phyloP scores from a whole-genome alignment of 2,113 vertebrate species.

The Pyxicephalus adspersus region DNA sequence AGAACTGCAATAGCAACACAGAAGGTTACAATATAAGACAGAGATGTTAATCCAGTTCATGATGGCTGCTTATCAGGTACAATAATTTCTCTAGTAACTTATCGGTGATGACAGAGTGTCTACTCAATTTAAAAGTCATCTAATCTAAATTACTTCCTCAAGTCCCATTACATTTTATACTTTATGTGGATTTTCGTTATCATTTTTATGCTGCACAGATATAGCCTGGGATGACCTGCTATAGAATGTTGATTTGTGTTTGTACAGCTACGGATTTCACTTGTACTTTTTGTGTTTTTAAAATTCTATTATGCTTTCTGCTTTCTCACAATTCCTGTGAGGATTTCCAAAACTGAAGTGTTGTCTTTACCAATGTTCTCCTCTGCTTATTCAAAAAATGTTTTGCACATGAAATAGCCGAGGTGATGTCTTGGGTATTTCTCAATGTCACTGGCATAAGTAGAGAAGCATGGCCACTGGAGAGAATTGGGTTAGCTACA shows the following conservation, averaged over 20 bases:
- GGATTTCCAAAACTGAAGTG: background rate
- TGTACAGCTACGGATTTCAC: background rate
- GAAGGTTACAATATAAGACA: constrained; percentile 9
- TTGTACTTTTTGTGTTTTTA: constrained; percentile 20
- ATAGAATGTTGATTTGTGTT: constrained; percentile 20
- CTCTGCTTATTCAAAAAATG: background rate
- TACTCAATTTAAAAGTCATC: constrained; percentile 35
- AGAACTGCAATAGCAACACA: background rate
- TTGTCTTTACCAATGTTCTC: constrained; percentile 7
- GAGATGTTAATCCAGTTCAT: constrained; percentile 20
- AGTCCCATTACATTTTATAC: constrained; percentile 21
- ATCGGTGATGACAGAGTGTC: constrained; percentile 30
- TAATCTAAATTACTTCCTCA: constrained; percentile 39
- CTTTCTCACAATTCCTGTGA: background rate
- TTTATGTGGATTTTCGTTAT: constrained; percentile 10
- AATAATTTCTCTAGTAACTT: constrained; percentile 34
- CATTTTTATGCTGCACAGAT: constrained; percentile 10
- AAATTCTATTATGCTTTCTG: constrained; percentile 3
- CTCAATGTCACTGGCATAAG: background rate
- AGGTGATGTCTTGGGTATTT: background rate
- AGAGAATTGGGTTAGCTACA: background rate
- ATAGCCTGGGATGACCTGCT: background rate
- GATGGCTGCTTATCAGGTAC: constrained; percentile 34
- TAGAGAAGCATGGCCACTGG: background rate
- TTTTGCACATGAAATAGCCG: constrained; percentile 6